Evolutionary conservation across 2,797 vertebrate species (phyloP).

Genomic region (Champsocephalus esox): DNA sequence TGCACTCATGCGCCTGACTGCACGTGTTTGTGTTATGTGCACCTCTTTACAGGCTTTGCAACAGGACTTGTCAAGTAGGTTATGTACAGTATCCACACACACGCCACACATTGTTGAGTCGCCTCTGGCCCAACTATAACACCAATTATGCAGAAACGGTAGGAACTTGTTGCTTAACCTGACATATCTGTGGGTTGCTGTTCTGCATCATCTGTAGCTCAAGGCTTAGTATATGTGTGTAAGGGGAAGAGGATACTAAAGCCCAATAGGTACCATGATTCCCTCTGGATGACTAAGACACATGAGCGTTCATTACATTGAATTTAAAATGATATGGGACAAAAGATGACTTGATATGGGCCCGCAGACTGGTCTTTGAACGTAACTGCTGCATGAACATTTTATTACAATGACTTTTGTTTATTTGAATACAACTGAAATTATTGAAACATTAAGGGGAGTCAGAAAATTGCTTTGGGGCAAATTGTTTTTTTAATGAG

Average conservation of each 20-base stretch:
- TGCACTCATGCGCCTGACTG: conserved; percentile 40
- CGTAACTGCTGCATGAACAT: neutral
- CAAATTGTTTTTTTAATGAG: neutral
- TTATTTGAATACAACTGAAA: conserved; percentile 22
- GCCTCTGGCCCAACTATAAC: conserved; percentile 72
- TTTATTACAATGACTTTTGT: conserved; percentile 4
- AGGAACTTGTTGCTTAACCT: conserved; percentile 73
- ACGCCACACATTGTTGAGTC: conserved; percentile 48
- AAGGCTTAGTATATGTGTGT: conserved; percentile 38
- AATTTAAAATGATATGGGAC: conserved; percentile 22
- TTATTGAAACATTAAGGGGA: conserved; percentile 9
- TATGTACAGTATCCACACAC: conserved; percentile 65
- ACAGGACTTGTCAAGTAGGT: conserved; percentile 68
- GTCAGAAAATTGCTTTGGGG: conserved; percentile 4
- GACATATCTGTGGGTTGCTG: conserved; percentile 65
- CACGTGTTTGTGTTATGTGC: conserved; percentile 54
- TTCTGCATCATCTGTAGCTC: conserved; percentile 66
- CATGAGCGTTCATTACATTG: conserved; percentile 22
- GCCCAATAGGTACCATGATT: conserved; percentile 19
- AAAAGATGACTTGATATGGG: neutral
- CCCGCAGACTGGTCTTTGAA: neutral
- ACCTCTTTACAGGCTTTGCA: conserved; percentile 43
- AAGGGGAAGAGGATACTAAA: conserved; percentile 39
- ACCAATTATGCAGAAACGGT: conserved; percentile 80
- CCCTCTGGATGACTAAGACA: conserved; percentile 16